Conservation (phyloP, 2,113 vertebrate genomes). For the Phrynosoma platyrhinos region DNA sequence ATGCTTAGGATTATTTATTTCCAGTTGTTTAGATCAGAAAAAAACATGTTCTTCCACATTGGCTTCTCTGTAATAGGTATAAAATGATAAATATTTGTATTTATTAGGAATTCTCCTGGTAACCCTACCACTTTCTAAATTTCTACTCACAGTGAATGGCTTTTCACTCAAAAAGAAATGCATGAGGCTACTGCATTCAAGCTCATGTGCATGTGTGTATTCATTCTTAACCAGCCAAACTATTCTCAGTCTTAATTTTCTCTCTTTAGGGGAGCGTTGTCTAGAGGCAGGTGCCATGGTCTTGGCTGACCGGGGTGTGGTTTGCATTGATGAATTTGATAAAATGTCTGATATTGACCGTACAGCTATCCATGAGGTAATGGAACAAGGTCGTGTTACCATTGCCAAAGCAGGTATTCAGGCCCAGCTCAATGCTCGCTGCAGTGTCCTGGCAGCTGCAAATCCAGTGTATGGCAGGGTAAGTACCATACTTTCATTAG, state of each 20-base stretch:
- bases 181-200: too few relatives aligned
- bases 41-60: too few relatives aligned
- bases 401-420: slow-evolving; percentile 98
- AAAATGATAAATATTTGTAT: not conserved
- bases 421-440: slow-evolving; percentile 94
- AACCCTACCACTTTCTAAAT: too few relatives aligned
- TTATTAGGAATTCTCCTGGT: not conserved
- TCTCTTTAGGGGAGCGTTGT: slow-evolving; percentile 86
- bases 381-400: slow-evolving; percentile 97
- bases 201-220: not conserved
- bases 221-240: not conserved
- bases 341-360: slow-evolving; percentile 99
- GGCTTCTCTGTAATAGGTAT: not conserved
- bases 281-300: slow-evolving; percentile 98
- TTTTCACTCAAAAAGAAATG: not conserved
- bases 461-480: slow-evolving; percentile 96
- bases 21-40: not conserved
- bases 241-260: fast-evolving
- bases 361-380: slow-evolving; percentile 98
- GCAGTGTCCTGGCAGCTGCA: slow-evolving; percentile 94
- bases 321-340: slow-evolving; percentile 98
- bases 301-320: slow-evolving; percentile 92
- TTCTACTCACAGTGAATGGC: too few relatives aligned
- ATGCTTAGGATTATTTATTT: not conserved
- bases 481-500: slow-evolving; percentile 54